A percentile compares a stretch with the other conserved stretches of the same genome.
Evolutionary conservation across 2,113 vertebrate genomes (phyloP).

Genomic region (Corapipo altera): DNA sequence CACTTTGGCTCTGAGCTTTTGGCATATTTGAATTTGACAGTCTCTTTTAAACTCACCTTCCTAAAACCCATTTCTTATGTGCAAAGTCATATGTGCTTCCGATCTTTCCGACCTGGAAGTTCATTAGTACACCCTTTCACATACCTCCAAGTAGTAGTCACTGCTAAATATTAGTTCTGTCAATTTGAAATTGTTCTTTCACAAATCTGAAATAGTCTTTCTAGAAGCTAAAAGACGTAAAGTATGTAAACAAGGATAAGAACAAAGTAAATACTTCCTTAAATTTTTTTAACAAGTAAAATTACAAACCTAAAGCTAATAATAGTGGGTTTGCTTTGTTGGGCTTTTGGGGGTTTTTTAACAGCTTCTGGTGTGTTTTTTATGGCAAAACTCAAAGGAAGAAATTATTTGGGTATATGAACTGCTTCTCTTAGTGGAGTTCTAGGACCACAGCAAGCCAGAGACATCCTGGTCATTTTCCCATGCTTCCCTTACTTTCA

Average conservation of each 20-base stretch:
- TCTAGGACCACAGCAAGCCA: not conserved
- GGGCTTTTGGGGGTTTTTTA: not conserved
- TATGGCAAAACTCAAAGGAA: not conserved
- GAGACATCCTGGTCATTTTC: not conserved
- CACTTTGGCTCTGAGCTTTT: not conserved
- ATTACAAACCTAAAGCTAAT: not conserved
- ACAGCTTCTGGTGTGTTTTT: not conserved
- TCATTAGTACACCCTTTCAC: not conserved
- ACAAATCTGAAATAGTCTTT: not conserved
- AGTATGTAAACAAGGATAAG: not conserved
- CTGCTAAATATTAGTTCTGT: not conserved
- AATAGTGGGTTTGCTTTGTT: not conserved
- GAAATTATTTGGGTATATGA: not conserved
- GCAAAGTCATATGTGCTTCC: not conserved
- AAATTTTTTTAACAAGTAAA: not conserved
- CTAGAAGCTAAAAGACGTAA: not conserved
- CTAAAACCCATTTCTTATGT: not conserved
- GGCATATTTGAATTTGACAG: not conserved
- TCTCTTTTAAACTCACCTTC: not conserved
- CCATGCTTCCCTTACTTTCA: not conserved
- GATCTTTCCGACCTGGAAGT: not conserved
- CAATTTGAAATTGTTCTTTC: not conserved
- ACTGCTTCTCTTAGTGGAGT: not conserved
- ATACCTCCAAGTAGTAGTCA: not conserved
- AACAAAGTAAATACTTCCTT: not conserved